phyloP scores from a whole-genome alignment of 2,797 vertebrate genomes.

The Clarias pachynema region DNA sequence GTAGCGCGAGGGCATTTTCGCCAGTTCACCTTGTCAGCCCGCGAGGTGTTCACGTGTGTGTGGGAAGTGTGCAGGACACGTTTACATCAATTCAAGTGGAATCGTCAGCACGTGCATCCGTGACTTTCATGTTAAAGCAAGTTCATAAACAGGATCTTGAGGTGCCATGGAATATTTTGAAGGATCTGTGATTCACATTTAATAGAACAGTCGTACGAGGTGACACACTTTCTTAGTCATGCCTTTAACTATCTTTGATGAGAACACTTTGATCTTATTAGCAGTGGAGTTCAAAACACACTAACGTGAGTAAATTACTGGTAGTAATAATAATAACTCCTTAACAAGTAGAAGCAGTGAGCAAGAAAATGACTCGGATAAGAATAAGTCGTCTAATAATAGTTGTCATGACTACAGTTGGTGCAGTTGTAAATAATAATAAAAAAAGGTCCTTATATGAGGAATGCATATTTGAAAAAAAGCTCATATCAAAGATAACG shows the following conservation, averaged over 20 bases:
- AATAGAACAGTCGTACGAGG: neutral
- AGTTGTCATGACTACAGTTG: neutral
- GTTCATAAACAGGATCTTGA: neutral
- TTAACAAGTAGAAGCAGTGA: neutral
- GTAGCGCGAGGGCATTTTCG: slow-evolving; percentile 39
- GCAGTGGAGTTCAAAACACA: too few species aligned
- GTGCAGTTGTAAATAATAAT: neutral
- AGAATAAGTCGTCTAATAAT: neutral
- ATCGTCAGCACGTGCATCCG: neutral
- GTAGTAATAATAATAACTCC: neutral
- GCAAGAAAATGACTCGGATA: neutral
- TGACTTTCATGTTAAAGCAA: neutral
- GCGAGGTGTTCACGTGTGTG: neutral
- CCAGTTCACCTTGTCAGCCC: slow-evolving; percentile 37
- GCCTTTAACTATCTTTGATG: neutral
- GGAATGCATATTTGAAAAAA: neutral
- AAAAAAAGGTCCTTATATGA: neutral
- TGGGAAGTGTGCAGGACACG: neutral
- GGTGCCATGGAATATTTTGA: neutral
- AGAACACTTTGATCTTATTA: neutral
- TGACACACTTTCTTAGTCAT: neutral
- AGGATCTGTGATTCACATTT: neutral
- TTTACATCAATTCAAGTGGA: neutral
- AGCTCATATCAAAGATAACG: neutral
- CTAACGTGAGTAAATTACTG: neutral